phyloP scores from a whole-genome alignment of 2,888 invertebrate genomes.

The Fissipunctia ypsillon region DNA sequence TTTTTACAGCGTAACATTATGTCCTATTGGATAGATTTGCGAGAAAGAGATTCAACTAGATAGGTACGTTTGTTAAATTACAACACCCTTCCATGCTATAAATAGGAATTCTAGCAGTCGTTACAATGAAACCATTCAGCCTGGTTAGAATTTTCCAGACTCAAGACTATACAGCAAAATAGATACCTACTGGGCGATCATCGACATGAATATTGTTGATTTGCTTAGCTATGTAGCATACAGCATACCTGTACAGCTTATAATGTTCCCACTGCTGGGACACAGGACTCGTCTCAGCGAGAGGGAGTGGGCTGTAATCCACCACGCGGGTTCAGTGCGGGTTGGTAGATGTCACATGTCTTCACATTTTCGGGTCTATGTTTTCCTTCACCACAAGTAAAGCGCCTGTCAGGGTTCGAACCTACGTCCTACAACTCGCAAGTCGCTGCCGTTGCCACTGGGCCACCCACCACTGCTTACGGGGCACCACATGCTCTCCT shows the following conservation, averaged over 20 bases:
- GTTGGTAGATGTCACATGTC: not conserved
- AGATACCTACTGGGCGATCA: not conserved
- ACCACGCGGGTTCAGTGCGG: not conserved
- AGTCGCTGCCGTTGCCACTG: too few relatives aligned
- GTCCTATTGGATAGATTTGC: not conserved
- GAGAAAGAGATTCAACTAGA: not conserved
- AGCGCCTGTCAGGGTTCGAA: too few relatives aligned
- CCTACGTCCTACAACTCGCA: too few relatives aligned
- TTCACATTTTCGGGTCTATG: too few relatives aligned
- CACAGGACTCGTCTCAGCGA: not conserved
- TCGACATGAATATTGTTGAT: not conserved
- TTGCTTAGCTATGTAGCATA: too few relatives aligned
- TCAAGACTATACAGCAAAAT: not conserved
- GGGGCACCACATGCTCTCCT: too few relatives aligned
- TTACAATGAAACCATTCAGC: not conserved
- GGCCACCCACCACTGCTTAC: too few relatives aligned
- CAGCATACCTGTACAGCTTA: too few relatives aligned
- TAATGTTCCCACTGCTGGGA: not conserved
- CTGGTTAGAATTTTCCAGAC: not conserved
- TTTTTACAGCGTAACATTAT: not conserved
- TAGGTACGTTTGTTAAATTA: too few relatives aligned
- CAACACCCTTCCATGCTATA: not conserved
- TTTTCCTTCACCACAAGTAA: too few relatives aligned
- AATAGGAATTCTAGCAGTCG: not conserved
- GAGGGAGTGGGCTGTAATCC: not conserved